A percentile compares a stretch with the other conserved stretches of the same genome.
phyloP scores from a whole-genome alignment of 2,113 vertebrate species.

The human region DNA sequence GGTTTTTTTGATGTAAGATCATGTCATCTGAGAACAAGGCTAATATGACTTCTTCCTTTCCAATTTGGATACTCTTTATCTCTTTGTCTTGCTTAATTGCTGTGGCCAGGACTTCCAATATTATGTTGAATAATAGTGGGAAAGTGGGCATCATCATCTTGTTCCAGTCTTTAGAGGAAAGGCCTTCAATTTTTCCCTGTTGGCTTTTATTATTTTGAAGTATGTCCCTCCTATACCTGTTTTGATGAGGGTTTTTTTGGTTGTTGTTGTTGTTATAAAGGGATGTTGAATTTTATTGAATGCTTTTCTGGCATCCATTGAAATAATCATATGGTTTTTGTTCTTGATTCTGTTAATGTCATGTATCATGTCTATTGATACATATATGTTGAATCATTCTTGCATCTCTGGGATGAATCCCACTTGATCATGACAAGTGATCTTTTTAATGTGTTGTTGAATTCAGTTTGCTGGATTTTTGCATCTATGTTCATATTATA shows the following conservation, averaged over 20 bases:
- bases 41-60: not conserved
- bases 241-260: not conserved
- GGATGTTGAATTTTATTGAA: not conserved
- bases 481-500: not conserved
- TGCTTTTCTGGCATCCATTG: not conserved
- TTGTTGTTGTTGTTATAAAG: not conserved
- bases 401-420: not conserved
- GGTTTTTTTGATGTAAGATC: not conserved
- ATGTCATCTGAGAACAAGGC: not conserved
- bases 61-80: not conserved
- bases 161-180: not conserved
- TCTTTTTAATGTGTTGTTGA: not conserved
- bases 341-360: not conserved
- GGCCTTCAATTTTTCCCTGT: not conserved
- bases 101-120: not conserved
- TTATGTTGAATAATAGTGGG: not conserved
- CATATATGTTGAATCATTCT: not conserved
- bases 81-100: not conserved
- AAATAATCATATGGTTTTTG: not conserved
- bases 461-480: not conserved
- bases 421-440: not conserved
- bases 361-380: not conserved
- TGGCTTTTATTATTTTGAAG: not conserved
- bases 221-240: not conserved
- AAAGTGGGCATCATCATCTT: not conserved